Base-by-base conservation (phyloP, 2,113 vertebrate species). In the Brachionichthys hirsutus region DNA sequence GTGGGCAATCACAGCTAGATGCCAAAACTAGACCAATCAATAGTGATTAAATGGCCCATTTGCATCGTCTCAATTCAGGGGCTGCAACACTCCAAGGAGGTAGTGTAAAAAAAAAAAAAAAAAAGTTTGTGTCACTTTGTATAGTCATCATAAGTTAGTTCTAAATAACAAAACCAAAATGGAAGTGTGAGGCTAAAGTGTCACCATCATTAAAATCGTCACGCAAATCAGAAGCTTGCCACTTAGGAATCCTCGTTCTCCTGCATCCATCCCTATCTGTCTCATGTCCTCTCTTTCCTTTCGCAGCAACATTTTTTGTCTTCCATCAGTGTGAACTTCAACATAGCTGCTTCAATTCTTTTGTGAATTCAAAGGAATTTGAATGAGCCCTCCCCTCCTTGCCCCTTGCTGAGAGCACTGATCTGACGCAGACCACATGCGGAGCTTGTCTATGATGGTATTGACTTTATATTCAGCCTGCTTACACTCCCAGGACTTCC, bases 391-490 rank as follows among this genome's bases (percentile, higher is more conserved):
- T 30, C 54, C 64, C 53, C 48, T 57, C 52, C 44, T n/a, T 7
- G 45, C 74, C 67, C 75, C 73, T 61, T 13, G 62, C 83, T 67
- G 58, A 66, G 83, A 75, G 66, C 56, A 62, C 78, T 77, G 67
- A 74, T 75, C 81, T 79, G 80, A 65, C 65, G 69, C 72, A 65
- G 85, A 80, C 88, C 81, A 54, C 89, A 87, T 85, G 83, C 84
- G 35, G 85, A 74, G 83, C 78, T 79, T 75, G 62, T 86, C 73
- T 75, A 81, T 73, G 75, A 81, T 62, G 66, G 77, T 73, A 85
- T 87, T 87, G 88, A 88, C 86, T 87, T 83, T 84, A 85, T 74
- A 79, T 85, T 85, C 78, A 82, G 58, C 18, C 75, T 76, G 81
- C 80, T 83, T 79, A 75, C 76, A 78, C 86, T 87, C 73, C 55